Evolutionary conservation across 2,797 vertebrate species (phyloP).

Genomic region (Lemur catta): DNA sequence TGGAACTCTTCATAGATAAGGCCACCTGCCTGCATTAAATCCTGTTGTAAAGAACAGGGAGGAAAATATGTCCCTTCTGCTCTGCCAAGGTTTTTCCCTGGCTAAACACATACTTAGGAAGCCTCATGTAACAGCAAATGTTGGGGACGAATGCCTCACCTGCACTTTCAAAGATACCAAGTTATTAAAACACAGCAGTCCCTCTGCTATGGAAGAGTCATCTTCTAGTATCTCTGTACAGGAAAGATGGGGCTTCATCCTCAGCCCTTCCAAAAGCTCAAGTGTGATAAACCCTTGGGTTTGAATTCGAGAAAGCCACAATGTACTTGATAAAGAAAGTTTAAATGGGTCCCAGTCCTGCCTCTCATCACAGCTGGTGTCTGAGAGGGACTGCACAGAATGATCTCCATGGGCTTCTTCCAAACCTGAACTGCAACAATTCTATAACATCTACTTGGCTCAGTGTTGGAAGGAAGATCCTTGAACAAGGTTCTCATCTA

Average conservation of each 20-base stretch:
- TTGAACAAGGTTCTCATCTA: neutral
- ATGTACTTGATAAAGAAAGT: neutral
- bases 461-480: neutral
- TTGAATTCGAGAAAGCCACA: neutral
- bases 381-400: neutral
- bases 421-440: neutral
- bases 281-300: neutral
- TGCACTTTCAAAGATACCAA: neutral
- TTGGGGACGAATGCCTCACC: neutral
- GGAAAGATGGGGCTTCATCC: neutral
- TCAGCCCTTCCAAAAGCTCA: neutral
- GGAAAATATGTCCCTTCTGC: neutral
- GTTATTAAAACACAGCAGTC: neutral
- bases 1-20: slow-evolving; percentile 28
- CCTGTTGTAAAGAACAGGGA: neutral
- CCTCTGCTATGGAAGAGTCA: neutral
- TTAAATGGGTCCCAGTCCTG: neutral
- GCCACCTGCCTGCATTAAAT: neutral
- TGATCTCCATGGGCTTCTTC: neutral
- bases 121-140: neutral
- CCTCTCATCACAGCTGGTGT: neutral
- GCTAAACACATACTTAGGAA: neutral
- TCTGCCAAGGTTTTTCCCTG: neutral
- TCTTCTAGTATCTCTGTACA: neutral
- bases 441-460: neutral